phyloP scores from a whole-genome alignment of 1,140 invertebrate genomes.

The Habropoda laboriosa region DNA sequence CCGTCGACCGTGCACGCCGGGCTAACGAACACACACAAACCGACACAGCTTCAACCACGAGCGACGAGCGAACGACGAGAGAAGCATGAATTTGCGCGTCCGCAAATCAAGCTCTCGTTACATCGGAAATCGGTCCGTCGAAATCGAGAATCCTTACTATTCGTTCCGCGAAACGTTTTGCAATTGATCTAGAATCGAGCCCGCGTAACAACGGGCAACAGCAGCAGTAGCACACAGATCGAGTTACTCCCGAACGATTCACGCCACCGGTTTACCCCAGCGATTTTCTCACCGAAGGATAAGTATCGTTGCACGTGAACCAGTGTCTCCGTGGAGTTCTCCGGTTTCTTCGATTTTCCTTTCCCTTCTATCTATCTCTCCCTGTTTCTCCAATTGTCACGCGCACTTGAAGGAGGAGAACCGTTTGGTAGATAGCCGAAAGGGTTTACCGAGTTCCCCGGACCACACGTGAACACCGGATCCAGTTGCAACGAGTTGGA shows the following conservation, averaged over 20 bases:
- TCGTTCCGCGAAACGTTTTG: background rate
- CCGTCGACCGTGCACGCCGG: background rate
- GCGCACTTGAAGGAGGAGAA: constrained; percentile 21
- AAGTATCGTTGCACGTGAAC: background rate
- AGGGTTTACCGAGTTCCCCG: too few relatives aligned
- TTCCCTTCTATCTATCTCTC: background rate
- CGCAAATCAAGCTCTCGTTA: too few relatives aligned
- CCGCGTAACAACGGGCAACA: too few relatives aligned
- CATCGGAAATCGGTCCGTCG: background rate
- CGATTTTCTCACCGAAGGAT: background rate
- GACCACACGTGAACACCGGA: constrained; percentile 16
- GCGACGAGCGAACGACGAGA: background rate
- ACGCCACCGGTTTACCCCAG: background rate
- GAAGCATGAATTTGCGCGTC: too few relatives aligned
- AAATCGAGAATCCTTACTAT: background rate
- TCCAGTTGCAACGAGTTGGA: background rate
- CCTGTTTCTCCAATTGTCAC: background rate
- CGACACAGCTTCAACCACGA: background rate
- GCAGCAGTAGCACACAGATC: background rate
- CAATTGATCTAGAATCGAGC: too few relatives aligned
- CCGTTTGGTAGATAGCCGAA: too few relatives aligned
- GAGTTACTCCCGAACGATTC: background rate
- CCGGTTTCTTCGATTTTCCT: too few relatives aligned
- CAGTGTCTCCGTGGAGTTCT: background rate
- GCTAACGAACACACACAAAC: constrained; percentile 4